These are phyloP conservation scores for Lasioglossum leucozonium DNA, from an alignment of 2,888 invertebrate genomes.

Conservation along the genomic window DNA sequence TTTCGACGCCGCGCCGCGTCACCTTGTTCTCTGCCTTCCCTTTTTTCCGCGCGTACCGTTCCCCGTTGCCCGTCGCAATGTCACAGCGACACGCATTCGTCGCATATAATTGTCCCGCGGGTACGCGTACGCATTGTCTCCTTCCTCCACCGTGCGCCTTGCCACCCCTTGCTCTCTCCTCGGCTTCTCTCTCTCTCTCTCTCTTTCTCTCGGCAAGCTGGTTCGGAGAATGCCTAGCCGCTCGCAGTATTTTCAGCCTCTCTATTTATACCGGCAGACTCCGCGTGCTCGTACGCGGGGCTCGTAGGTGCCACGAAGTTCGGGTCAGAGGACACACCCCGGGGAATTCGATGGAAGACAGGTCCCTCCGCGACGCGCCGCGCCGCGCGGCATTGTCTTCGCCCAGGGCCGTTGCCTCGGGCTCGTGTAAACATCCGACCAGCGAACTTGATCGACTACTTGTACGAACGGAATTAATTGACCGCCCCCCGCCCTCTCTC, in stretches of 20 bases:
- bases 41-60: constrained; percentile 8
- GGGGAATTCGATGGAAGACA: constrained; percentile 61
- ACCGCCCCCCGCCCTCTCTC: background rate
- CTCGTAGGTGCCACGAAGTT: constrained; percentile 71
- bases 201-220: constrained; percentile 39
- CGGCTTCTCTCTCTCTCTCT: constrained; percentile 12
- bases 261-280: constrained; percentile 76
- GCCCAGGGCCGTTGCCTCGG: constrained; percentile 39
- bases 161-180: constrained; percentile 9
- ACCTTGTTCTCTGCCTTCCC: constrained; percentile 13
- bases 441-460: constrained; percentile 55
- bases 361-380: constrained; percentile 1
- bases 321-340: constrained; percentile 78
- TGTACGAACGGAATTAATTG: constrained; percentile 58
- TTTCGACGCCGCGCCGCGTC: constrained; percentile 30
- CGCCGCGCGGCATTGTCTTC: constrained; percentile 16
- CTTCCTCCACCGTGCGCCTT: constrained; percentile 36
- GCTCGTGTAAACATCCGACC: constrained; percentile 56
- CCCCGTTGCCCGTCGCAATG: constrained; percentile 53
- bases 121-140: constrained; percentile 73
- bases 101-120: constrained; percentile 77
- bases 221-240: constrained; percentile 67
- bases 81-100: constrained; percentile 77
- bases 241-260: constrained; percentile 76
- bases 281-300: constrained; percentile 49